Evolutionary conservation across 1,140 invertebrate species (phyloP), one percentile per base, ranked within the genome.

Genomic region (Aphidius gifuensis): DNA sequence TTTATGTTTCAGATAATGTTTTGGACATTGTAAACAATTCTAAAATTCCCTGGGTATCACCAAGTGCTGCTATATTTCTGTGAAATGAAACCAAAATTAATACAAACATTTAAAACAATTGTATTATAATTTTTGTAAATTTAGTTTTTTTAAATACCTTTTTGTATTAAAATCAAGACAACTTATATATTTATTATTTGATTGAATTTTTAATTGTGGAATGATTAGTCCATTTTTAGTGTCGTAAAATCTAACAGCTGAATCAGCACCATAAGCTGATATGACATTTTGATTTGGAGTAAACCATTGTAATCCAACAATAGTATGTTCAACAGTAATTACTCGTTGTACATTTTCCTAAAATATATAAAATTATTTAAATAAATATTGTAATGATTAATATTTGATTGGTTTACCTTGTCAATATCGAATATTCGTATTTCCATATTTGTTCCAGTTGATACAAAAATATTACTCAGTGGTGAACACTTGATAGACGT

Each of bases 11-110:
- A 49, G 61, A 54, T 68, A 67, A n/a, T 65, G 66, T 68, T 48
- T 69, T 67, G 54, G 79, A 75, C 63, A 80, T 70, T 73, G 73
- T 80, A 78, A 78, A 80, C 40, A 80, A 68, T 73, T 80, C 79
- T 49, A 80, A 48, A 38, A 64, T 70, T 44, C 74, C 78, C 16
- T 61, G 9, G 3, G 72, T 71, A 57, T 77, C 74, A 5, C 75
- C 75, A 57, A 80, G 60, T 39, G 74, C 76, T 1, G 74, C 66
- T n/a, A 78, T 58, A 61, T 80, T 74, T 45, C 79, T 80, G 49
- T 9, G 16, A 75, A 75, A 53, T 68, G 59, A n/a, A 58, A 66
- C 9, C 45, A 48, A 58, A 66, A 50, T 46, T 49, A 16, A 16
- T 16, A 16, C 1, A 16, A 16, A 16, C 42, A 57, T 9, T 3